A percentile compares a stretch with the other conserved stretches of the same genome.
Conservation (phyloP, 2,113 vertebrate genomes). For the Bambusicola thoracicus region DNA sequence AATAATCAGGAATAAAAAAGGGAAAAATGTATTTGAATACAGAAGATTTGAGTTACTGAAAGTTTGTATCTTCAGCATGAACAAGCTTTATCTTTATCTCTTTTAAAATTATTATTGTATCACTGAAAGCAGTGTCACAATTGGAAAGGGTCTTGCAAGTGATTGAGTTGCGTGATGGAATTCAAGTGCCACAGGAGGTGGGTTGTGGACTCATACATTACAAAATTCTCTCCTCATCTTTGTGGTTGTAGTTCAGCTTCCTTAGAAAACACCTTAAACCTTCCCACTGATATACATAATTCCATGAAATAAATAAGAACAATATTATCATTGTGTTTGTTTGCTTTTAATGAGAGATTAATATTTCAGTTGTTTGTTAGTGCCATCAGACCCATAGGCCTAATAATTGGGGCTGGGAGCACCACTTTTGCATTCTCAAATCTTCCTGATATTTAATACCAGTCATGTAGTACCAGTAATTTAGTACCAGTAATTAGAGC, state of each 20-base stretch:
- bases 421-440: neutral
- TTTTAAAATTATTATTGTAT: neutral
- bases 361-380: neutral
- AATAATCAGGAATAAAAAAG: neutral
- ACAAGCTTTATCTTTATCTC: neutral
- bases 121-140: neutral
- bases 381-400: neutral
- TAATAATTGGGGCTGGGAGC: neutral
- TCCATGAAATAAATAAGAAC: too few relatives aligned
- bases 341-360: neutral
- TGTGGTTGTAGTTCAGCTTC: neutral
- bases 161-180: neutral
- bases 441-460: neutral
- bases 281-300: neutral
- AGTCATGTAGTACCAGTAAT: too few relatives aligned
- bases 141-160: neutral
- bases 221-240: neutral
- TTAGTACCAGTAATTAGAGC: neutral
- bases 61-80: neutral
- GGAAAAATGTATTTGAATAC: neutral
- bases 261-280: neutral
- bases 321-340: neutral
- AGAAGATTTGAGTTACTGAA: neutral
- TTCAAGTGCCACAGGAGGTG: neutral
- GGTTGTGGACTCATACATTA: neutral